phyloP scores from a whole-genome alignment of 2,113 vertebrate genomes.

The Cranoglanis bouderius region DNA sequence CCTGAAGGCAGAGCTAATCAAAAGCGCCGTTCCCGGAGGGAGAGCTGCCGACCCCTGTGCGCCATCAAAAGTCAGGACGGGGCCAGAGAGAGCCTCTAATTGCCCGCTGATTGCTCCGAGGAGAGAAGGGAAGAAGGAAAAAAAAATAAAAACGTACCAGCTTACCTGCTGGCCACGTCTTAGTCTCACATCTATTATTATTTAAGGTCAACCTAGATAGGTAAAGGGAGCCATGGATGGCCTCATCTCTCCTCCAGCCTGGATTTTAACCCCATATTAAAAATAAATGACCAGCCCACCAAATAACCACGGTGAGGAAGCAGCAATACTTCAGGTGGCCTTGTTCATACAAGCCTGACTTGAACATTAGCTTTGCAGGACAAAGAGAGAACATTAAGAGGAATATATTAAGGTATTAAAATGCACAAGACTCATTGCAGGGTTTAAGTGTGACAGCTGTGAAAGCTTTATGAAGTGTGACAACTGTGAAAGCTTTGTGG shows the following conservation, averaged over 20 bases:
- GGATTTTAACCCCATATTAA: background rate
- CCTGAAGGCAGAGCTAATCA: slow-evolving; percentile 45
- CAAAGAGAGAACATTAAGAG: background rate
- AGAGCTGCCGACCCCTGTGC: slow-evolving; percentile 9
- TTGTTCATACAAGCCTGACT: no score
- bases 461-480: background rate
- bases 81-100: slow-evolving; percentile 33
- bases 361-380: background rate
- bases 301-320: background rate
- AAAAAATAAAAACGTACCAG: background rate
- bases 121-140: background rate
- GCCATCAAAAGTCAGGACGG: slow-evolving; percentile 39
- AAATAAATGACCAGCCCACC: background rate
- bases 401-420: background rate
- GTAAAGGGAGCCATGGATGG: background rate
- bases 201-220: slow-evolving; percentile 33
- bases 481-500: background rate
- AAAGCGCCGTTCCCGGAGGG: slow-evolving; percentile 37
- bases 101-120: slow-evolving; percentile 41
- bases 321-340: background rate
- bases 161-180: slow-evolving; percentile 38
- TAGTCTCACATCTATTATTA: slow-evolving; percentile 47
- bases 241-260: background rate
- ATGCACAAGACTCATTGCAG: background rate
- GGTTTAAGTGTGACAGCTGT: background rate